These are phyloP conservation scores for Orius laevigatus DNA, from an alignment of 1,140 invertebrate genomes.

Conservation along the genomic window DNA sequence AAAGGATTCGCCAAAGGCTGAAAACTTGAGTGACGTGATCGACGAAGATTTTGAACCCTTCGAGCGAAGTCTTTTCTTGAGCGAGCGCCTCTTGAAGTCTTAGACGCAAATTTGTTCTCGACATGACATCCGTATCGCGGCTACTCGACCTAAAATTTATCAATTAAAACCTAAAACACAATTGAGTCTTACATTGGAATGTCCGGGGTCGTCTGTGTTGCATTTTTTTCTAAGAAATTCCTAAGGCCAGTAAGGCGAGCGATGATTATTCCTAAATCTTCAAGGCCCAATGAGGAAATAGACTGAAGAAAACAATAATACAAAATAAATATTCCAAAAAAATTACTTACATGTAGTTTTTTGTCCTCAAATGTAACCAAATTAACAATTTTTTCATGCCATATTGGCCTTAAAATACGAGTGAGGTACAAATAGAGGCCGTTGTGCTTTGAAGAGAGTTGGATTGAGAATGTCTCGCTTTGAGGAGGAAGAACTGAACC, in stretches of 20 bases:
- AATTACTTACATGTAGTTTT: neutral
- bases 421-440: constrained; percentile 82
- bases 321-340: too few relatives aligned
- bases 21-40: constrained; percentile 74
- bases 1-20: constrained; percentile 83
- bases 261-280: too few relatives aligned
- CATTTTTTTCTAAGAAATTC: too few relatives aligned
- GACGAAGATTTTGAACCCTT: constrained; percentile 59
- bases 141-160: too few relatives aligned
- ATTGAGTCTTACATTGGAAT: too few relatives aligned
- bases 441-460: constrained; percentile 58
- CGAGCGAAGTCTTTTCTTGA: constrained; percentile 57
- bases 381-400: constrained; percentile 45
- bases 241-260: too few relatives aligned
- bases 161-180: too few relatives aligned
- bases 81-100: constrained; percentile 31
- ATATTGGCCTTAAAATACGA: constrained; percentile 66
- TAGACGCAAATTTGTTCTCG: neutral
- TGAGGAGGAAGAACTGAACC: constrained; percentile 35
- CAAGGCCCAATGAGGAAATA: too few relatives aligned
- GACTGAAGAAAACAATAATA: too few relatives aligned
- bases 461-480: constrained; percentile 6
- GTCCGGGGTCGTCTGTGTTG: too few relatives aligned
- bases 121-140: neutral
- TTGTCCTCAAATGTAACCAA: too few relatives aligned